Percentiles rank a stretch among this genome's conserved stretches.
phyloP scores from a whole-genome alignment of 2,797 vertebrate species.

The Poeciliopsis gracilis region DNA sequence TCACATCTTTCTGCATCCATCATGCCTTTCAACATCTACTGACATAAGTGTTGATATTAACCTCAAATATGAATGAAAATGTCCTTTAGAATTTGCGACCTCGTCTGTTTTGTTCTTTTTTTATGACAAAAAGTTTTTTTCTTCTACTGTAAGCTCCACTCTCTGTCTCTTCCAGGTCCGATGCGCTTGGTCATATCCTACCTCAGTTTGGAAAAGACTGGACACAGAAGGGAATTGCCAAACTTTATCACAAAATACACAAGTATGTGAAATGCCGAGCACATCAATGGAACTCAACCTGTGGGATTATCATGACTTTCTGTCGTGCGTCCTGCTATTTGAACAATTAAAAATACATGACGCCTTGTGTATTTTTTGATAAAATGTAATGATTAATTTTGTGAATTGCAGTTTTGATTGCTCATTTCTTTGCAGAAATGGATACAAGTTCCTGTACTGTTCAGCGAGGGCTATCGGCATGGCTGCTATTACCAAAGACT shows the following conservation, averaged over 20 bases:
- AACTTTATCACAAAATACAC: conserved; percentile 95
- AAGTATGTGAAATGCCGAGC: conserved; percentile 81
- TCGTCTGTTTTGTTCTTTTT: not conserved
- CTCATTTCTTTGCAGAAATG: conserved; percentile 82
- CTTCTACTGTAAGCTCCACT: not conserved
- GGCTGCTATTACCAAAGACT: conserved; percentile 92
- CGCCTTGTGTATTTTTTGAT: too few relatives aligned
- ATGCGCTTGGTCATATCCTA: conserved; percentile 94
- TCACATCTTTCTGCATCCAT: not conserved
- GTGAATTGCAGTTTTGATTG: not conserved
- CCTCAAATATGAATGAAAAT: not conserved
- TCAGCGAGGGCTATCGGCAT: conserved; percentile 94
- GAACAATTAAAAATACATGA: not conserved
- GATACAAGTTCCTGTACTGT: conserved; percentile 97
- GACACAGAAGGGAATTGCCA: conserved; percentile 93
- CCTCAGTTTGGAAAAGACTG: conserved; percentile 97
- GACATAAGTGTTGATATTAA: not conserved
- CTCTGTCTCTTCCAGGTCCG: conserved; percentile 82
- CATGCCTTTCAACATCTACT: not conserved
- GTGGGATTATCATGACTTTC: not conserved
- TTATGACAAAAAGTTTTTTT: not conserved
- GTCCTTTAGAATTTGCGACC: not conserved
- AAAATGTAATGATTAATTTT: too few relatives aligned
- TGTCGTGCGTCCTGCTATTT: not conserved
- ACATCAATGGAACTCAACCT: not conserved